A percentile compares a stretch with the other conserved stretches of the same genome.
phyloP scores from a whole-genome alignment of 2,113 vertebrate species.

The Nematolebias whitei region DNA sequence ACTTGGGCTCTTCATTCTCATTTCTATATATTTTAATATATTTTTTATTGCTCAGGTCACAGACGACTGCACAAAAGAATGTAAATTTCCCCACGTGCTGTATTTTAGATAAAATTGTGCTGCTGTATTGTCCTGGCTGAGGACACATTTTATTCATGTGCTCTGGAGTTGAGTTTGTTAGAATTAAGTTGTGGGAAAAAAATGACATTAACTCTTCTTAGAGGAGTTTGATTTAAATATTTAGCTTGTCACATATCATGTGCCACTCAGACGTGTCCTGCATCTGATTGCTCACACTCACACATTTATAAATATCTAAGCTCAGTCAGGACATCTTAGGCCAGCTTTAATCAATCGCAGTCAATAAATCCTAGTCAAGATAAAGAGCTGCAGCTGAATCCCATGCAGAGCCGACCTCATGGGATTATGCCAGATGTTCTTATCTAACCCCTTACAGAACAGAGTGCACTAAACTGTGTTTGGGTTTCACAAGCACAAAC shows the following conservation, averaged over 20 bases:
- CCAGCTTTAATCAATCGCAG: conserved; percentile 48
- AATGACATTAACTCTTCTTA: conserved; percentile 30
- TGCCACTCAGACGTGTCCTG: conserved; percentile 12
- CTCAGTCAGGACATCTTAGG: conserved; percentile 19
- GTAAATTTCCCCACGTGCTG: conserved; percentile 14
- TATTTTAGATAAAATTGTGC: conserved; percentile 21
- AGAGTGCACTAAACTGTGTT: not conserved
- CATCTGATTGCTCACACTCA: conserved; percentile 9
- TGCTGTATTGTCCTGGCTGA: conserved; percentile 2
- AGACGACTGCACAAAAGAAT: conserved; percentile 49
- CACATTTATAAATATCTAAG: conserved; percentile 25
- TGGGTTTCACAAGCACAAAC: conserved; percentile 3
- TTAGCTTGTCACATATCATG: conserved; percentile 6
- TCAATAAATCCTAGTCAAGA: conserved; percentile 52
- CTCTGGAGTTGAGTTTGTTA: conserved; percentile 17
- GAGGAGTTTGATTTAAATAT: conserved; percentile 28
- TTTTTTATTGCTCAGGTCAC: conserved; percentile 45
- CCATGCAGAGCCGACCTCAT: conserved; percentile 34
- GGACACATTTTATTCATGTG: conserved; percentile 41
- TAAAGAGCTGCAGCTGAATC: conserved; percentile 42
- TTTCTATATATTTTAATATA: conserved; percentile 60
- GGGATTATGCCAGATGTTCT: conserved; percentile 52
- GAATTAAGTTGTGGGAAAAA: conserved; percentile 6
- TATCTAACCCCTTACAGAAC: conserved; percentile 8
- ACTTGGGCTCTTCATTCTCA: conserved; percentile 47